Base-by-base conservation (phyloP, 2,888 invertebrate genomes). In the Bedellia somnulentella region DNA sequence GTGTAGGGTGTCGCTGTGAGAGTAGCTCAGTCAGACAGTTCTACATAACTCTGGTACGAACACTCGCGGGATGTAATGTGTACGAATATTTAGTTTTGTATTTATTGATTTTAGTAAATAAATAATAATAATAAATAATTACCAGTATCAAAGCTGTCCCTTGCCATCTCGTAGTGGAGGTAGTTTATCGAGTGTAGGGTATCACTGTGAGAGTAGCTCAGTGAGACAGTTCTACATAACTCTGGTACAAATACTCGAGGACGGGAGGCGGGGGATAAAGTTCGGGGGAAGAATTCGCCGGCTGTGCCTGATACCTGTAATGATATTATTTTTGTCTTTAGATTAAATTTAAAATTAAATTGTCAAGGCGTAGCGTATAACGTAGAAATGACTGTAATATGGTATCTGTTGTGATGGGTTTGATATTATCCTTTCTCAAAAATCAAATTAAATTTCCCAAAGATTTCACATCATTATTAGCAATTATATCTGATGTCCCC, bases 41-140 rank as follows among this genome's bases (percentile, higher is more conserved):
- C 90, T 80, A 58, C 92, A 92, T 41, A 92, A 67, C 49, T 92
- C 90, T 1, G 89, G 77, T 32, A 85, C 78, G 57, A 87, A 90
- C 45, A 90, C 66, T 3, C 49, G 46, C 15, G 71, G 46, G n/a
- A n/a, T n/a, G n/a, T n/a, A n/a, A n/a, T n/a, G n/a, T n/a, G n/a
- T n/a, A n/a, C n/a, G n/a, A n/a, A n/a, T n/a, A n/a, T n/a, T n/a
- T n/a, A n/a, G n/a, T n/a, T n/a, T n/a, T n/a, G n/a, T n/a, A n/a
- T n/a, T n/a, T n/a, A n/a, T n/a, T n/a, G n/a, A n/a, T n/a, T n/a
- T n/a, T n/a, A n/a, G n/a, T n/a, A n/a, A n/a, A n/a, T n/a, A n/a
- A n/a, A n/a, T n/a, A n/a, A n/a, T n/a, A n/a, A n/a, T n/a, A n/a
- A n/a, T n/a, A n/a, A n/a, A n/a, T n/a, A n/a, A 61, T 60, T 30